Conservation (phyloP, 2,797 vertebrate genomes). For the Oreonectes daqikongensis region DNA sequence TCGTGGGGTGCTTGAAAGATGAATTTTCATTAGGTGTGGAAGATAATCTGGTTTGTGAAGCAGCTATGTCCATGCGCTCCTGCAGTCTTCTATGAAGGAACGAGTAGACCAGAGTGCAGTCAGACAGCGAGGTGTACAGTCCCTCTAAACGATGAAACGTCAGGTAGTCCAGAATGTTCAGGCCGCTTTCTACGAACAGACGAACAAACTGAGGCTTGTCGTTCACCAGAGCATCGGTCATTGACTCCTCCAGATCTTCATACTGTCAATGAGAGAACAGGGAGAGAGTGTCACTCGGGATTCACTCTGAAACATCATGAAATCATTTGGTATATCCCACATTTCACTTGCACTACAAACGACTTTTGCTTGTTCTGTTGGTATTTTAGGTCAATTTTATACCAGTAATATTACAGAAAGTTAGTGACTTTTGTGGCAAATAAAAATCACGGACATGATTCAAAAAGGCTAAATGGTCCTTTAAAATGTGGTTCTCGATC, state of each 20-base stretch:
- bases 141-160: constrained; percentile 75
- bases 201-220: constrained; percentile 86
- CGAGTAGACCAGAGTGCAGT: constrained; percentile 68
- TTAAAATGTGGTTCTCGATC: no score
- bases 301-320: background rate
- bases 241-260: constrained; percentile 80
- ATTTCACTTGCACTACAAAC: background rate
- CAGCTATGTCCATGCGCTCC: constrained; percentile 62
- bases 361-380: no score
- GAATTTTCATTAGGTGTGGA: background rate
- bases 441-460: no score
- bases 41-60: background rate
- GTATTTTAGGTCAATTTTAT: no score
- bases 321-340: background rate
- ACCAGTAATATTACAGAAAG: no score
- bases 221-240: constrained; percentile 85
- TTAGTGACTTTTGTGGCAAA: no score
- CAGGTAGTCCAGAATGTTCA: constrained; percentile 83
- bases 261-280: constrained; percentile 68
- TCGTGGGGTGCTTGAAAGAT: constrained; percentile 22
- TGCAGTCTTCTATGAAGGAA: constrained; percentile 74
- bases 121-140: constrained; percentile 75
- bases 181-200: constrained; percentile 84
- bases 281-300: background rate
- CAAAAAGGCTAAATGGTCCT: no score